Percentiles rank a stretch among this genome's conserved stretches.
phyloP scores from a whole-genome alignment of 2,113 vertebrate genomes.

The Alligator sinensis region DNA sequence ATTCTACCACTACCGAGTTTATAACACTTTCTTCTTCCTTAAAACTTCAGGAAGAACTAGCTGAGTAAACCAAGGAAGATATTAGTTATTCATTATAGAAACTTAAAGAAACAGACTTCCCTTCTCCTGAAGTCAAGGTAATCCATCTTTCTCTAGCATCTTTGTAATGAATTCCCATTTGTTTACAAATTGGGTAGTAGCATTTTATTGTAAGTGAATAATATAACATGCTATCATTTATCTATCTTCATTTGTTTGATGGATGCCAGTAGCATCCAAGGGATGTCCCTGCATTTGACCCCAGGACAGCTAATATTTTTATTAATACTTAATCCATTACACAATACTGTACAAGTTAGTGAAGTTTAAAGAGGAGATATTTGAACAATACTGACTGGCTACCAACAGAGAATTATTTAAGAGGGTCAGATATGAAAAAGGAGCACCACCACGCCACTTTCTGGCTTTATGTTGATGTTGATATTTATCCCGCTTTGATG shows the following conservation, averaged over 20 bases:
- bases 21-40: neutral
- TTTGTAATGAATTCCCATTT: constrained; percentile 73
- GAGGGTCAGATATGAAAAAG: neutral
- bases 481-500: neutral
- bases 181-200: constrained; percentile 41
- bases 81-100: constrained; percentile 49
- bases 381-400: neutral
- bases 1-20: neutral
- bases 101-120: constrained; percentile 65
- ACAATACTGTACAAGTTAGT: neutral
- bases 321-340: constrained; percentile 16
- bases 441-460: neutral
- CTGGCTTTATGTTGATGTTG: neutral
- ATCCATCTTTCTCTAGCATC: constrained; percentile 68
- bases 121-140: constrained; percentile 57
- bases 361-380: constrained; percentile 27
- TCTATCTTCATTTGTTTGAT: constrained; percentile 36
- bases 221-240: constrained; percentile 18
- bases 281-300: constrained; percentile 40
- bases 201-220: constrained; percentile 31
- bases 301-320: neutral
- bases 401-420: neutral
- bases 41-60: neutral
- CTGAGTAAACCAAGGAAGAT: constrained; percentile 31
- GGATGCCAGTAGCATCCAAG: neutral